Evolutionary conservation across 2,113 vertebrate genomes (phyloP), one percentile per base, ranked within the genome.

Genomic region (Lipophrys pholis): DNA sequence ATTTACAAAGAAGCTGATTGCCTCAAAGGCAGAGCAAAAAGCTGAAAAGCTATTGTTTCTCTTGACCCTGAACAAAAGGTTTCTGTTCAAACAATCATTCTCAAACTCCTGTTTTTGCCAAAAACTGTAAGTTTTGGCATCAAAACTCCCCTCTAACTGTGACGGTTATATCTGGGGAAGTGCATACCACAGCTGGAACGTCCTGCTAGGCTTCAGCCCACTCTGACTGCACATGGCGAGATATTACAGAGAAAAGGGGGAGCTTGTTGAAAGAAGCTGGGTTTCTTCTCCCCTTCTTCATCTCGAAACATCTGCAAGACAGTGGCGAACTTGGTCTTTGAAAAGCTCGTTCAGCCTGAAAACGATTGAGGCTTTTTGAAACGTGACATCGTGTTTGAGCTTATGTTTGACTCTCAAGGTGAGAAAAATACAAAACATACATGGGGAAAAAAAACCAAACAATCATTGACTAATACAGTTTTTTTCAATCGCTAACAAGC

Each of bases 1-100:
- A 54, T 46, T 78, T 52, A 70, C 59, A 82, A 82, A 77, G 49
- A 51, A 1, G 2, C 58, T 75, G 58, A 68, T 59, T 10, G 39
- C 42, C 59, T 66, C 15, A 52, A n/a, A 48, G 35, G 65, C 45
- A 30, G 4, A 49, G 64, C 39, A 35, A 10, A 66, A 35, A 81
- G 52, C 45, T 15, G 7, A 42, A 36, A 64, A 59, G 40, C 0
- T 7, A 60, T 17, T 21, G 36, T 76, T 76, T 70, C 58, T 61
- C 55, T 76, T 60, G 21, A 65, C 39, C 52, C n/a, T 0, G 3
- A 72, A 79, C 61, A 70, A 59, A 73, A 6, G 30, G 46, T 58
- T 82, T 82, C 41, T 69, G 43, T 65, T 61, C 39, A 15, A 69
- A 43, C 61, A 36, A 49, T 59, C 1, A 0, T 63, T 60, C 48